Base-by-base conservation (phyloP, 2,113 vertebrate genomes). In the Myotis lucifugus region DNA sequence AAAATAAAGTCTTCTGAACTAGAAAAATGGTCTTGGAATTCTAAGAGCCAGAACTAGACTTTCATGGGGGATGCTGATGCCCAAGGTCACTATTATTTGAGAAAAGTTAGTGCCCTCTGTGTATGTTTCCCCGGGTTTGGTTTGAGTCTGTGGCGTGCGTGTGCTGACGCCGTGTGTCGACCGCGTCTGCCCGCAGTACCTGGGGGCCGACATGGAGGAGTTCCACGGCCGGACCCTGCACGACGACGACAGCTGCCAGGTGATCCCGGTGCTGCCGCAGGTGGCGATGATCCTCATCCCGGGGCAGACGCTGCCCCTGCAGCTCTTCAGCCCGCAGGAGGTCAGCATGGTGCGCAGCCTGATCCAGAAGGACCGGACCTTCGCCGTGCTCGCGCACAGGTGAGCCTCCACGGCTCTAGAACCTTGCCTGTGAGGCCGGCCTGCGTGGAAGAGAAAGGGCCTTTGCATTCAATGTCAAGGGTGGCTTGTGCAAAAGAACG, bases 181-280 rank as follows among this genome's bases (percentile, higher is more conserved):
- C 64, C 34, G 13, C 61, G 37, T 77, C 70, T 32, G 76, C 15
- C 34, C 19, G 10, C 97, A 99, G 99, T 99, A 99, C 93, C 97
- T 99, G 97, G 99, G 99, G 4, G 98, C 98, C 8, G 99, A 99
- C 94, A 99, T 99, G 99, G 99, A 99, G 96, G 99, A 99, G 98
- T 99, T 99, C 95, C 99, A 99, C 1, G 99, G 99, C 0, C 98
- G 99, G 14, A 99, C 99, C 0, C 97, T 99, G 89, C 99, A 99
- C 0, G 99, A 99, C 3, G 99, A 99, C 0, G 99, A 99, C 98
- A 99, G 99, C 97, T 99, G 99, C 95, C 99, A 99, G 97, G 98
- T 98, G 90, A 99, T 99, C 56, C 99, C 99, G 0, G 99, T 99
- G 90, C 98, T 99, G 93, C 99, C 99, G 0, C 99, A 99, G 72